These are phyloP conservation scores for Nerophis ophidion DNA, from an alignment of 2,113 vertebrate species.

Conservation along the genomic window DNA sequence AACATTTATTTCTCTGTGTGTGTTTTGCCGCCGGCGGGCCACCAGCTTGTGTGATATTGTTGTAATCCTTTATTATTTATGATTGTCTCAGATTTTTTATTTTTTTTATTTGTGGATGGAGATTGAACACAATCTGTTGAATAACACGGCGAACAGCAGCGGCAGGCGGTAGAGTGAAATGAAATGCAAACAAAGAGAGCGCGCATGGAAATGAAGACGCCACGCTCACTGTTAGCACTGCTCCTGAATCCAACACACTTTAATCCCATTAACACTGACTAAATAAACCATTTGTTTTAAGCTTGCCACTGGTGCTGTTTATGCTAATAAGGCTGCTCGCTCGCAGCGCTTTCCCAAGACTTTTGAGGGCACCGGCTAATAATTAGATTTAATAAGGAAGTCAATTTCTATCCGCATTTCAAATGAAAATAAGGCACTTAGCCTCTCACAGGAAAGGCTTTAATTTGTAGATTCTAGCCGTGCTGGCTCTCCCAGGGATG, in stretches of 20 bases:
- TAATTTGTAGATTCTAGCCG: conserved; percentile 67
- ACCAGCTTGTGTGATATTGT: conserved; percentile 70
- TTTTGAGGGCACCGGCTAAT: conserved; percentile 76
- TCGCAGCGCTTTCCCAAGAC: conserved; percentile 70
- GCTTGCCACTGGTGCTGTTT: conserved; percentile 73
- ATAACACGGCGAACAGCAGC: conserved; percentile 59
- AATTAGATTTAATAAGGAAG: conserved; percentile 77
- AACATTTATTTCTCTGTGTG: conserved; percentile 74
- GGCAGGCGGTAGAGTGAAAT: conserved; percentile 54
- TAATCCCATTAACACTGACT: conserved; percentile 76
- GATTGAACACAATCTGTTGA: conserved; percentile 75
- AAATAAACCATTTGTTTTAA: conserved; percentile 82
- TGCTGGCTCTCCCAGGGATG: conserved; percentile 46
- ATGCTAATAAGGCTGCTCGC: conserved; percentile 71
- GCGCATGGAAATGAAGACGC: conserved; percentile 65
- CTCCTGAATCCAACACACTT: conserved; percentile 68
- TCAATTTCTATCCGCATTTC: conserved; percentile 74
- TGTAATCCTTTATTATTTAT: conserved; percentile 80
- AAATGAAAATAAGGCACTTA: conserved; percentile 75
- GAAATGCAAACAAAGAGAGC: conserved; percentile 67
- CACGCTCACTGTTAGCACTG: conserved; percentile 57
- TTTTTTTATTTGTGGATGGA: conserved; percentile 66
- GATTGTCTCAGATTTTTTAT: conserved; percentile 71
- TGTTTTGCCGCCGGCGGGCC: conserved; percentile 62
- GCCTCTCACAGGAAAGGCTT: conserved; percentile 62